These are phyloP conservation scores for Carassius carassius DNA, from an alignment of 2,113 vertebrate species.

Conservation along the genomic window DNA sequence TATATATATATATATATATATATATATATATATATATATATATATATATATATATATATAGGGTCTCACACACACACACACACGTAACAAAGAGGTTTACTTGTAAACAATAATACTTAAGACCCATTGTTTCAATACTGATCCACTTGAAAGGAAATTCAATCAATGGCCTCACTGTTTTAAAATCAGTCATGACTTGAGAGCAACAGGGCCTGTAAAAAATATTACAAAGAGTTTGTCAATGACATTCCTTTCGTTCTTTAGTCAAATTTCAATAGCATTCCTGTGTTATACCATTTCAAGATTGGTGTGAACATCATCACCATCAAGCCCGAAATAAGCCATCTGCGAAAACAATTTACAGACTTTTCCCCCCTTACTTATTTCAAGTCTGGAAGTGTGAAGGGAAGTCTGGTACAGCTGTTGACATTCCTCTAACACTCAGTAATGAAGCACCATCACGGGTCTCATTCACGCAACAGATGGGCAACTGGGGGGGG, in stretches of 20 bases:
- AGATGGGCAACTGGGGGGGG: slow-evolving; percentile 52
- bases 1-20: no score
- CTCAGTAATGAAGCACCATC: slow-evolving; percentile 62
- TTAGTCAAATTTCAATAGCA: slow-evolving; percentile 9
- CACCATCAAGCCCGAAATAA: slow-evolving; percentile 31
- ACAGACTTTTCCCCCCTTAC: not conserved
- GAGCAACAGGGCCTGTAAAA: not conserved
- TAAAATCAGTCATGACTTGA: slow-evolving; percentile 30
- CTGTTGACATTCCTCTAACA: slow-evolving; percentile 56
- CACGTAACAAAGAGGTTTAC: no score
- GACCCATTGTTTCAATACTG: slow-evolving; percentile 8
- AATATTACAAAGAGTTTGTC: slow-evolving; percentile 19
- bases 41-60: no score
- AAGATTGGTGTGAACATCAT: not conserved
- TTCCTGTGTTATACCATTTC: slow-evolving; percentile 14
- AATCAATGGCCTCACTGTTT: slow-evolving; percentile 30
- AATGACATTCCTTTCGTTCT: slow-evolving; percentile 32
- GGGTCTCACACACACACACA: no score
- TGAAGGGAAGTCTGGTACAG: slow-evolving; percentile 58
- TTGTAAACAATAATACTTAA: not conserved
- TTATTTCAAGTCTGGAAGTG: slow-evolving; percentile 48
- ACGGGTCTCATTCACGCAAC: slow-evolving; percentile 52
- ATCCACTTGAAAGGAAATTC: not conserved
- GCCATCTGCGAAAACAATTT: slow-evolving; percentile 40
- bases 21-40: no score